Base-by-base conservation (phyloP, 2,888 invertebrate genomes). In the Cheilosia urbana region DNA sequence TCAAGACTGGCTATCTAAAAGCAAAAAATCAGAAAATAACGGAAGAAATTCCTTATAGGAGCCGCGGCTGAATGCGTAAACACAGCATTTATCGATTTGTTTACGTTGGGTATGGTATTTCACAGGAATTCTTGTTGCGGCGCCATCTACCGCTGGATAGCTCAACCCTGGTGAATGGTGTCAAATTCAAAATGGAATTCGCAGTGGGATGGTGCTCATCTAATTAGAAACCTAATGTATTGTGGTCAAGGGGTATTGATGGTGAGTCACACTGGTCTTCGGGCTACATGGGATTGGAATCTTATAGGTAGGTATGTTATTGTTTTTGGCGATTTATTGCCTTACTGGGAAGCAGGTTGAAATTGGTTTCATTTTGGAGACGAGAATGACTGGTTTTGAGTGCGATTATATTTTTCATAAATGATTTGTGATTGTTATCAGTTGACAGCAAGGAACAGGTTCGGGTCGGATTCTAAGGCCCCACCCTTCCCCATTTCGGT, bases 71-170 rank as follows among this genome's bases (percentile, higher is more conserved):
- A 63, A 30, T 30, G 58, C n/a, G n/a, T 40, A 66, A 42, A n/a
- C 68, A 37, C 11, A 37, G 4, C 37, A 5, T 21, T 21, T 55
- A 60, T 17, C 24, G 42, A 24, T 60, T 30, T 34, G 24, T 17
- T 63, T 49, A 53, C 19, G 13, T 37, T 37, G 3, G 13, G 37
- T 4, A 30, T 19, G 9, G 47, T 9, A 21, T 71, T 76, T 49
- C 62, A 24, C 45, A 68, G 66, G 30, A 45, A 42, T 34, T 45
- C 7, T 42, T 24, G n/a, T 15, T 24, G n/a, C 27, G 42, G 81
- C 81, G 85, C 72, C 85, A 81, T 81, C 85, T 85, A 55, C 2
- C 58, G 51, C 5, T 13, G 1, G 19, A 21, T 85, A 85, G 85
- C 4, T n/a, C 24, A 13, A 85, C 19, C 40, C 58, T 6, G 58